These are phyloP conservation scores for Drosophila littoralis DNA, from an alignment of 1,140 invertebrate genomes.

Conservation along the genomic window DNA sequence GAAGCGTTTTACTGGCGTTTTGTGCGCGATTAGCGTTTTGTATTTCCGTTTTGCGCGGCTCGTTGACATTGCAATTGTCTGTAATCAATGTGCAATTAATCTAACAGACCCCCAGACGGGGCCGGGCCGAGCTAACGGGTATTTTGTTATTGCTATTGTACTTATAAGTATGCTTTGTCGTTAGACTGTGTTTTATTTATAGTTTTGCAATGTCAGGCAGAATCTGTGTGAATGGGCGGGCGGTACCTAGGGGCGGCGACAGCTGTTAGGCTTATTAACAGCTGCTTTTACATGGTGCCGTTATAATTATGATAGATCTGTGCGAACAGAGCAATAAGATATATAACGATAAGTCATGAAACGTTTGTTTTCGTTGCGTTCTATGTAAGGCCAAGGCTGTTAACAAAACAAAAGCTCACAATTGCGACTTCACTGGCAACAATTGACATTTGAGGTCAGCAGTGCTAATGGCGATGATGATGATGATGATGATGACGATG, in stretches of 20 bases:
- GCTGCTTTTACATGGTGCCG: conserved; percentile 58
- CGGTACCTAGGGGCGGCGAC: conserved; percentile 20
- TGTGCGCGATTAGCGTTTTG: conserved; percentile 47
- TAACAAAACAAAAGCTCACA: conserved; percentile 57
- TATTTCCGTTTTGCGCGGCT: conserved; percentile 61
- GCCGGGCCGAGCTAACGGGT: conserved; percentile 59
- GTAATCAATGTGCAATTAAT: conserved; percentile 79
- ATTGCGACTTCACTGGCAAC: conserved; percentile 37
- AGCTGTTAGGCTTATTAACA: conserved; percentile 44
- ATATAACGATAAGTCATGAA: conserved; percentile 28
- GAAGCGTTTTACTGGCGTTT: conserved; percentile 57
- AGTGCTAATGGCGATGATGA: conserved; percentile 41
- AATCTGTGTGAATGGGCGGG: conserved; percentile 13
- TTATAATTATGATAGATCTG: conserved; percentile 58
- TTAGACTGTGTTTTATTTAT: conserved; percentile 63
- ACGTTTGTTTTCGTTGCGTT: conserved; percentile 26
- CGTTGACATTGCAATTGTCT: conserved; percentile 69
- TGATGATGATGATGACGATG: conserved; percentile 23
- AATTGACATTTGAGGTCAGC: conserved; percentile 73
- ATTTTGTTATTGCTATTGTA: conserved; percentile 53
- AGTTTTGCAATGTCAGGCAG: conserved; percentile 63
- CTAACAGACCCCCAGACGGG: conserved; percentile 67
- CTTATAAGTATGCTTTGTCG: conserved; percentile 31
- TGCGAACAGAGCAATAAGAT: conserved; percentile 29
- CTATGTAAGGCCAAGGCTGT: conserved; percentile 73